Percentiles rank a stretch among this genome's conserved stretches.
These are phyloP conservation scores for Sitta europaea DNA, from an alignment of 2,113 vertebrate species.

Conservation along the genomic window DNA sequence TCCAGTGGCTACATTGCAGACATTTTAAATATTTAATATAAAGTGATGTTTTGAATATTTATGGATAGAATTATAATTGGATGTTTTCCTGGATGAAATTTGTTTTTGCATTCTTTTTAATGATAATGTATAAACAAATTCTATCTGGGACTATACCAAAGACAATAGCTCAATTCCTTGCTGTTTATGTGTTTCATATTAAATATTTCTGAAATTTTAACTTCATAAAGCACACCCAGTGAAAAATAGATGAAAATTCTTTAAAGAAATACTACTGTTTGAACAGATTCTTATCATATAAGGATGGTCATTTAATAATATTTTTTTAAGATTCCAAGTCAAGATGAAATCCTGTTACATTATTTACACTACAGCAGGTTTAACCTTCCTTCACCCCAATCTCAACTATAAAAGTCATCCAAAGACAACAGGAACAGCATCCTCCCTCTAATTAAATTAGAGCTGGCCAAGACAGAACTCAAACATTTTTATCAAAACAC, in stretches of 20 bases:
- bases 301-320: constrained; percentile 14
- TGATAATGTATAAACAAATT: not conserved
- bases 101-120: not conserved
- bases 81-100: not conserved
- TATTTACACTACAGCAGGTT: constrained; percentile 13
- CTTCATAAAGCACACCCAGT: not conserved
- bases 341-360: constrained; percentile 1
- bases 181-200: not conserved
- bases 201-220: not conserved
- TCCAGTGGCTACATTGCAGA: not conserved
- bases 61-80: not conserved
- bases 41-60: not conserved
- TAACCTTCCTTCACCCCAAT: constrained; percentile 13
- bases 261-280: constrained; percentile 18
- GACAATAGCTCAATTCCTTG: not conserved
- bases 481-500: not conserved
- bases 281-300: constrained; percentile 17
- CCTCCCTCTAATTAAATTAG: not conserved
- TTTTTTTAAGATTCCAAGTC: constrained; percentile 1
- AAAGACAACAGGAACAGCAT: constrained; percentile 44
- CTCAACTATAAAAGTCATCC: not conserved
- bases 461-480: not conserved
- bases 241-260: constrained; percentile 30
- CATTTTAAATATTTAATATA: not conserved
- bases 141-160: not conserved